These are phyloP conservation scores for Lochmaea capreae DNA, from an alignment of 2,888 invertebrate genomes.

Conservation along the genomic window DNA sequence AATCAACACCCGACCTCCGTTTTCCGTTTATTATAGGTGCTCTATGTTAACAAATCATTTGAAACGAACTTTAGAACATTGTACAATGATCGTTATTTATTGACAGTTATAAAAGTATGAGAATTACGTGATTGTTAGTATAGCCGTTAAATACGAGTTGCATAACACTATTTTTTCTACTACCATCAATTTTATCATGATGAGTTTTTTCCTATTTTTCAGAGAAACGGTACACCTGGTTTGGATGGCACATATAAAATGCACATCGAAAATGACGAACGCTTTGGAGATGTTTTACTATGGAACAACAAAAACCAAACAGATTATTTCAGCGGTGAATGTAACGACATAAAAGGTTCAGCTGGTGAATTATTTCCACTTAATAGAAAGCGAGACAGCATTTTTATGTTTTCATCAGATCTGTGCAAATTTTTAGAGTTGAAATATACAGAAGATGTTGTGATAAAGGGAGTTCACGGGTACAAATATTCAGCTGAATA, in stretches of 20 bases:
- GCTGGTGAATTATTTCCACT: constrained; percentile 86
- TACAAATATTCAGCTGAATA: constrained; percentile 75
- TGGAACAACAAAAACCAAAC: constrained; percentile 79
- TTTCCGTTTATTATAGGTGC: too few species aligned
- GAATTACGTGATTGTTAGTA: too few species aligned
- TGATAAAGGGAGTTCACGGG: constrained; percentile 71
- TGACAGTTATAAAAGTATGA: too few species aligned
- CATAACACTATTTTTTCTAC: too few species aligned
- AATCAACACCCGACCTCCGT: too few species aligned
- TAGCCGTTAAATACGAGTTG: too few species aligned
- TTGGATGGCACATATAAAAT: constrained; percentile 81
- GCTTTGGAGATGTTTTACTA: constrained; percentile 76
- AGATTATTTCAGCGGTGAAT: constrained; percentile 68
- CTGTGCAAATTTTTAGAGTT: constrained; percentile 77
- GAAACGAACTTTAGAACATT: too few species aligned
- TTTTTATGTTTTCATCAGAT: constrained; percentile 78
- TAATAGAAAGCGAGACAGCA: constrained; percentile 69
- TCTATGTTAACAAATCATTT: too few species aligned
- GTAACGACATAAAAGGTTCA: constrained; percentile 77
- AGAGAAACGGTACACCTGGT: constrained; percentile 80
- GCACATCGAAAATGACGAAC: constrained; percentile 74
- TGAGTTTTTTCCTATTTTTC: constrained; percentile 36
- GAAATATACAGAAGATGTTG: constrained; percentile 71
- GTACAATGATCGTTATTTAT: too few species aligned
- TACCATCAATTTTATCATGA: not conserved